Base-by-base conservation (phyloP, 2,113 vertebrate species). In the Caretta caretta region DNA sequence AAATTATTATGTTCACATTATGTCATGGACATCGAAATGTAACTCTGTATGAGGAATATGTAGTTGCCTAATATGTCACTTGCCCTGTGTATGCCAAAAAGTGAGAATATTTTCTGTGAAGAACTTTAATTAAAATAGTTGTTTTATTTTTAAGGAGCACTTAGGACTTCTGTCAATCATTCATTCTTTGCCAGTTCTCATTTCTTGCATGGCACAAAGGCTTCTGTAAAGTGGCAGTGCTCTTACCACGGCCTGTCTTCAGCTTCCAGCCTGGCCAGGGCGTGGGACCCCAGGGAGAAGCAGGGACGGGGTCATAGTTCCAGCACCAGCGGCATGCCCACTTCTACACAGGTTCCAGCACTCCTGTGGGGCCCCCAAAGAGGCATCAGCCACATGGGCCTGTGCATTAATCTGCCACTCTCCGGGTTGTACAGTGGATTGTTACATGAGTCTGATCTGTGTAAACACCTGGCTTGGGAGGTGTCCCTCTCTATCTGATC, bases 191-290 rank as follows among this genome's bases (percentile, higher is more conserved):
- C 7, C 79, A 72, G n/a, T 57, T 22, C 35, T 38, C 0, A 46
- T 88, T 86, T 31, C 56, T 80, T 86, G 53, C 38, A 16, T 6
- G 20, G 9, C 86, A 6, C 10, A 46, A 12, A 2, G 38, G 5
- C 48, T 86, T 85, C 90, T 96, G 48, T 75, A 27, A 89, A 95
- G 62, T 93, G 95, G 92, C 94, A 83, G 72, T 46, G 27, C 83
- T 72, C 38, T 53, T 53, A 53, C 51, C 51, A 53, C 2, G 51
- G 17, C 51, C 51, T 53, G 16, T 17, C 51, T 53, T 17, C 2
- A 17, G 51, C 51, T 54, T 54, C 19, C 51, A 53, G 51, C 51
- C 17, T 53, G 51, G 51, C 17, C 17, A 19, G 51, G 14, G 17
- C 6, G 51, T 16, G 1, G 17, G 51, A 17, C 51, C 53, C 53